Evolutionary conservation across 30 jellyfish, hydroid and myxozoan species (phyloP).

Genomic region (Calvadosia cruxmelitensis): DNA sequence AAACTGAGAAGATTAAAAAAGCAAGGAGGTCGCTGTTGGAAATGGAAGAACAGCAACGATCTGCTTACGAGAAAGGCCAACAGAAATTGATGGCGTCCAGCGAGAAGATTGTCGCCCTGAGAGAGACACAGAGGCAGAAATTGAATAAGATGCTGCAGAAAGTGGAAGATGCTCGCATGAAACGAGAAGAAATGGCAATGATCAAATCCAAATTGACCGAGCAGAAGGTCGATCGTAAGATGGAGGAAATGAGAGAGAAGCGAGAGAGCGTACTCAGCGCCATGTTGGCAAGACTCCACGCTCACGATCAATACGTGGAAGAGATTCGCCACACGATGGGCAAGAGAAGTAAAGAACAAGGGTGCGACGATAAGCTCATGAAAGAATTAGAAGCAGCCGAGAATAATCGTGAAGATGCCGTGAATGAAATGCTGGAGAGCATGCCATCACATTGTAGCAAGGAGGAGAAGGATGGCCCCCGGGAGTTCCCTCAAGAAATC

Average conservation of each 20-base stretch:
- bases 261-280: background rate
- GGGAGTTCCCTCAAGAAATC: too few relatives aligned
- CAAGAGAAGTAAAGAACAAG: background rate
- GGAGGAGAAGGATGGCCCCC: too few relatives aligned
- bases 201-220: background rate
- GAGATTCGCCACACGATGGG: background rate
- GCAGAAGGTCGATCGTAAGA: too few relatives aligned
- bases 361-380: background rate
- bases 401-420: background rate
- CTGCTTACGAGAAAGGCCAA: background rate
- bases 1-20: background rate
- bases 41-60: background rate
- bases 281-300: background rate
- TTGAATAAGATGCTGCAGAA: background rate
- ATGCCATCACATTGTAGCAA: too few relatives aligned
- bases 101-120: background rate
- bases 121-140: background rate
- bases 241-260: background rate
- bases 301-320: background rate
- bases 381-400: background rate
- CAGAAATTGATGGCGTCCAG: background rate
- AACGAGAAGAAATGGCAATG: background rate
- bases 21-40: background rate
- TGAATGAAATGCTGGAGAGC: background rate
- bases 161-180: background rate